Evolutionary conservation across 2,888 invertebrate species (phyloP).

Genomic region (Tachina grossa): DNA sequence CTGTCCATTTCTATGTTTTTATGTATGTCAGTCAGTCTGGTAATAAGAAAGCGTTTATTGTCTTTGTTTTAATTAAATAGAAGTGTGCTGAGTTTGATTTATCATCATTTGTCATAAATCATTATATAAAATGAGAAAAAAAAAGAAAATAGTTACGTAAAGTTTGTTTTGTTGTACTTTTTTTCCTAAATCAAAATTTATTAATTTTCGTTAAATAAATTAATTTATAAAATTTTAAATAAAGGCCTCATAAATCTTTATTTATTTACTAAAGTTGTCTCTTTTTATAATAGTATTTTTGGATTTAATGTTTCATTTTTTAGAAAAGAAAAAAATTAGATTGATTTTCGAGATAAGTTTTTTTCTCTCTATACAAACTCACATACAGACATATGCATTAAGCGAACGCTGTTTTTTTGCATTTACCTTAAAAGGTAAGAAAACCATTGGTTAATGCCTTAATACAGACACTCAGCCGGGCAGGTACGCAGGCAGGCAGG

Average conservation of each 20-base stretch:
- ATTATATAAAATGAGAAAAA: conserved; percentile 39
- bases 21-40: background rate
- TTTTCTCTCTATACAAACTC: background rate
- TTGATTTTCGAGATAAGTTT: conserved; percentile 64
- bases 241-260: conserved; percentile 68
- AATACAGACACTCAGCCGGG: conserved; percentile 42
- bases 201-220: conserved; percentile 43
- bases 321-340: conserved; percentile 26
- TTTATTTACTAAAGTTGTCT: conserved; percentile 62
- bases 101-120: conserved; percentile 70
- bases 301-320: conserved; percentile 35
- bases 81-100: conserved; percentile 71
- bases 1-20: background rate
- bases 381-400: conserved; percentile 9
- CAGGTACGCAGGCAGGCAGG: conserved; percentile 16
- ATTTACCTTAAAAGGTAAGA: conserved; percentile 61
- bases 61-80: conserved; percentile 57
- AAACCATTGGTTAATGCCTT: conserved; percentile 67
- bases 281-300: conserved; percentile 23
- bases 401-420: conserved; percentile 7
- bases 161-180: background rate
- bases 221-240: conserved; percentile 56
- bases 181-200: conserved; percentile 1
- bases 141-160: background rate
- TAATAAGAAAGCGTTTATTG: conserved; percentile 55